Evolutionary conservation across 2,797 vertebrate species (phyloP), one percentile per base, ranked within the genome.

Genomic region (Lemur catta): DNA sequence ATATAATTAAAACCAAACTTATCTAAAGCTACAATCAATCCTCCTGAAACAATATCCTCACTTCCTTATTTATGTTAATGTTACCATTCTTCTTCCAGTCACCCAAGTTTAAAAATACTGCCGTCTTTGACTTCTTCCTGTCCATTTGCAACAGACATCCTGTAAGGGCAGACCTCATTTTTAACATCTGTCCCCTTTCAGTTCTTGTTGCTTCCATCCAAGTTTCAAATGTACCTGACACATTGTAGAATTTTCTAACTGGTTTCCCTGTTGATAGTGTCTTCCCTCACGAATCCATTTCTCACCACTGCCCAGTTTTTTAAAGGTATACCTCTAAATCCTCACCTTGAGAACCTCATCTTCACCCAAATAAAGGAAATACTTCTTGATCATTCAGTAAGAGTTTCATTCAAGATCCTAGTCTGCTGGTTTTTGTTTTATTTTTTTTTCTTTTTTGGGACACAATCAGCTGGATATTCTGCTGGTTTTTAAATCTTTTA

Each of bases 1-100:
- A 57, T 9, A 61, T 67, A 72, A 82, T 89, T 94, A 85, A 95
- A 95, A 55, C 63, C 24, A 81, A 91, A 78, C 33, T 81, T 78
- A 6, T 78, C n/a, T 63, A 55, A 38, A 94, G 24, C 26, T 7
- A 30, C 33, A 30, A 28, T 69, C 26, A 72, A 0, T 80, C 59
- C 15, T 87, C 22, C 22, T 59, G 12, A 59, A 81, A 71, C 35
- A 69, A 8, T 84, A 52, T 74, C 12, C 28, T 57, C 43, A 17
- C 26, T 91, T 91, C 41, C 41, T 74, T 89, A 20, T 63, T 67
- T 55, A 33, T 78, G 33, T n/a, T 55, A 78, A 41, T 35, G 15
- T 65, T 85, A 65, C 24, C 38, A 1, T 92, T 84, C 61, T 94
- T 72, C n/a, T 41, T 85, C 41, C 10, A 59, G 7, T 63, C 46